Evolutionary conservation across 2,888 invertebrate species (phyloP), one percentile per base, ranked within the genome.

Genomic region (Calameuta filiformis): DNA sequence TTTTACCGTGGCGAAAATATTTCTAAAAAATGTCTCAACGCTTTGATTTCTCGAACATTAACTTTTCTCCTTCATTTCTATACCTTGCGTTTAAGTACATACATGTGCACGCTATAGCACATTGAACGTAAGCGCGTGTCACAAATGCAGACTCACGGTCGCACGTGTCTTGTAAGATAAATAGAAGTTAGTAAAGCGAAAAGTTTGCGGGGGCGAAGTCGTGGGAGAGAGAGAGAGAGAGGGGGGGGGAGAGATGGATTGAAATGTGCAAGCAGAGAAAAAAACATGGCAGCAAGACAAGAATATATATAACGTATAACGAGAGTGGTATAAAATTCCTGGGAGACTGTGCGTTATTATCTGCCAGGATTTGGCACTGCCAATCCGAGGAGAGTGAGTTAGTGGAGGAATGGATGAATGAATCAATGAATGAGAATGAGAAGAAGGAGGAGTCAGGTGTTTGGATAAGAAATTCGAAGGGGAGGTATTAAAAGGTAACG

Each of bases 241-340:
- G 34, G 75, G 30, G 76, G 75, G 56, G 31, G 33, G 69, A 30
- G 37, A 34, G 15, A 76, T 23, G 56, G 9, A 56, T 23, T 15
- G 56, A 23, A 56, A 23, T 56, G 56, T 56, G 23, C 23, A 56
- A 56, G 9, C 56, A 23, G 56, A 23, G 56, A 56, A 56, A 56
- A 56, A 23, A 56, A 56, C 23, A 56, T 56, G 56, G 56, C 56
- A 56, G 56, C 56, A 23, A 6, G 9, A 23, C 9, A 6, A 56
- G 56, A 56, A 56, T 56, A 56, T 56, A 23, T 56, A 56, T 56
- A 56, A 23, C 56, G 56, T 56, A 23, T 23, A 56, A 23, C 77
- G 77, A 73, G 78, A 81, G 76, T 76, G 76, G 73, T 79, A 77
- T 68, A 56, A 33, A 73, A 78, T 35, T 40, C 30, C 15, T 40